Conservation (phyloP, 53 echinoderm and acorn worm species). For the Actinopyga echinites region DNA sequence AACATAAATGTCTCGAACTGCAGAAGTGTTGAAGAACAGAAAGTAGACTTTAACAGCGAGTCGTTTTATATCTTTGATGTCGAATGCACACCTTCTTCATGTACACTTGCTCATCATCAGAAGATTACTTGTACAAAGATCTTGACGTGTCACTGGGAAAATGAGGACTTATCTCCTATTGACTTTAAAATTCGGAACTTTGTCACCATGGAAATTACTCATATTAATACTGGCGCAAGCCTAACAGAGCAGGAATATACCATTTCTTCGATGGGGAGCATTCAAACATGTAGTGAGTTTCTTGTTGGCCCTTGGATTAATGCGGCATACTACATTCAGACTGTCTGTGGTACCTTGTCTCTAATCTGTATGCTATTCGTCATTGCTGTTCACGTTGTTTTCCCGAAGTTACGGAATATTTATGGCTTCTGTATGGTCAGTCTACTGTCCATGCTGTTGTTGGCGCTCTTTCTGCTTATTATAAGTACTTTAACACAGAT, state of each 20-base stretch:
- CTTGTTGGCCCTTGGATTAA: constrained; percentile 24
- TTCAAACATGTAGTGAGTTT: constrained; percentile 21
- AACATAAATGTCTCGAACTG: neutral
- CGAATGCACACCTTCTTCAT: neutral
- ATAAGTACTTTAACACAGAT: constrained; percentile 19
- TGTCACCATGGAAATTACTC: constrained; percentile 5
- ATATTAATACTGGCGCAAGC: neutral
- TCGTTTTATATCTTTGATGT: neutral
- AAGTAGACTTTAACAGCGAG: neutral
- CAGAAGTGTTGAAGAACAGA: neutral
- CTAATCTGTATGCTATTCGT: constrained; percentile 13
- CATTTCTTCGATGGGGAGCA: neutral
- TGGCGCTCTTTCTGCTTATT: constrained; percentile 1
- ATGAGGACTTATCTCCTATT: constrained; percentile 9
- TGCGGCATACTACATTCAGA: neutral
- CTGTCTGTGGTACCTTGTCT: neutral
- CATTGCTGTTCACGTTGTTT: neutral
- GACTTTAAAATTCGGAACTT: constrained; percentile 3
- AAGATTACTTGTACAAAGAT: neutral
- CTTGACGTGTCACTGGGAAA: constrained; percentile 5
- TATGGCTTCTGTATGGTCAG: constrained; percentile 38
- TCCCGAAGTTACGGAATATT: constrained; percentile 19
- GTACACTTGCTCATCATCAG: neutral
- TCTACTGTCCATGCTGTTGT: constrained; percentile 4
- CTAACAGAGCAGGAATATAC: neutral